Percentiles rank a stretch among this genome's conserved stretches.
Conservation (phyloP, 1,140 invertebrate species). For the Holotrichia oblita region DNA sequence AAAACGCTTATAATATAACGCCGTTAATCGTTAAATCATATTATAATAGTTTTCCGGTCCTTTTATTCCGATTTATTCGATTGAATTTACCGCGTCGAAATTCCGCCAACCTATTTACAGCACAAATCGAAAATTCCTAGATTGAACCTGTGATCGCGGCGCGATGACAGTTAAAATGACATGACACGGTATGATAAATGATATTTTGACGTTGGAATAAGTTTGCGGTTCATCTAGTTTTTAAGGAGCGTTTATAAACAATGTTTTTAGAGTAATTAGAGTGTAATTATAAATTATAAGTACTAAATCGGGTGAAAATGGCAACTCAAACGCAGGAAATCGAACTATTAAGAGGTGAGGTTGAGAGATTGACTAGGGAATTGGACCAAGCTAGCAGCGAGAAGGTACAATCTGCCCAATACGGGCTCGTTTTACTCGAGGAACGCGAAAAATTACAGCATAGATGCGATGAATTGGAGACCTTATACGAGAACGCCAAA, state of each 20-base stretch:
- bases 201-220: slow-evolving; percentile 26
- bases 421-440: slow-evolving; percentile 92
- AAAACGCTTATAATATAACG: too few relatives aligned
- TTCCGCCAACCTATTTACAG: neutral
- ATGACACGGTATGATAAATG: slow-evolving; percentile 11
- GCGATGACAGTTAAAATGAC: neutral
- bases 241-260: neutral
- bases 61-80: neutral
- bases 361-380: slow-evolving; percentile 88
- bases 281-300: neutral
- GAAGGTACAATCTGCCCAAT: slow-evolving; percentile 96
- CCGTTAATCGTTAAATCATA: too few relatives aligned
- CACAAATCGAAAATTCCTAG: neutral
- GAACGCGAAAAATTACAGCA: slow-evolving; percentile 89
- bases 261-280: slow-evolving; percentile 19
- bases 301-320: neutral
- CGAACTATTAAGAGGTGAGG: slow-evolving; percentile 78
- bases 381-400: slow-evolving; percentile 93
- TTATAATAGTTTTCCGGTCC: too few relatives aligned
- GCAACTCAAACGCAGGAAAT: slow-evolving; percentile 39
- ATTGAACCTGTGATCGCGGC: neutral
- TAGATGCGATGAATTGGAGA: slow-evolving; percentile 86
- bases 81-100: neutral
- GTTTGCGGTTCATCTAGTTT: neutral
- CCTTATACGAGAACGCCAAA: slow-evolving; percentile 87